A percentile compares a stretch with the other conserved stretches of the same genome.
These are phyloP conservation scores for Styela clava DNA, from an alignment of 23 tunicate genomes.

Conservation along the genomic window DNA sequence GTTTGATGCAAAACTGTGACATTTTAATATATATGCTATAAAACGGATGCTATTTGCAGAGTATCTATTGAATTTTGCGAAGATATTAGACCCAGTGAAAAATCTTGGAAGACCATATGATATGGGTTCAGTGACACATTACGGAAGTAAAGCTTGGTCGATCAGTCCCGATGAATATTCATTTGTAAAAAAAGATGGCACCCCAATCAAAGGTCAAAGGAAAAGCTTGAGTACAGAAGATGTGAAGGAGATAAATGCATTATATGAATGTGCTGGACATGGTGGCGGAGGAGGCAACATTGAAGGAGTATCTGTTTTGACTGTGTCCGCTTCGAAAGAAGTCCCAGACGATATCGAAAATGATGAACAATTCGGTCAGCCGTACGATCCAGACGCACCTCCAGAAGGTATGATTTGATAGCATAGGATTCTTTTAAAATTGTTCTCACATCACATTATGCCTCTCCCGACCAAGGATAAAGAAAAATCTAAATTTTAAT, in stretches of 20 bases:
- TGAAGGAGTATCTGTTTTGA: neutral
- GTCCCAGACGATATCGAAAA: neutral
- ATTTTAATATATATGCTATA: no score
- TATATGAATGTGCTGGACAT: neutral
- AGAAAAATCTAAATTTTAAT: no score
- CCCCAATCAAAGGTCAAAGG: neutral
- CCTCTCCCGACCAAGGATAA: no score
- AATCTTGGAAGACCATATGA: neutral
- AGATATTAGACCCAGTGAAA: neutral
- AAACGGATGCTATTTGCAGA: no score
- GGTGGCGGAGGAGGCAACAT: neutral
- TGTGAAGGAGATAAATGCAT: neutral
- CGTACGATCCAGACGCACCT: neutral
- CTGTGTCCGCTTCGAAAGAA: neutral
- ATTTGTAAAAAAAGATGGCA: neutral
- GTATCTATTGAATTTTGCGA: neutral
- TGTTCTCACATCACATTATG: no score
- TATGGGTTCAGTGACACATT: neutral
- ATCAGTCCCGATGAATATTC: neutral
- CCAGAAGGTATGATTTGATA: neutral
- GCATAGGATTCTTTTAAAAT: neutral
- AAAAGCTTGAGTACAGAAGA: neutral
- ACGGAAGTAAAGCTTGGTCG: constrained; percentile 1
- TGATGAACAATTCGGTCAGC: neutral
- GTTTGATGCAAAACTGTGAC: no score